Evolutionary conservation across 2,113 vertebrate species (phyloP), one percentile per base, ranked within the genome.

Genomic region (Peromyscus polionotus): DNA sequence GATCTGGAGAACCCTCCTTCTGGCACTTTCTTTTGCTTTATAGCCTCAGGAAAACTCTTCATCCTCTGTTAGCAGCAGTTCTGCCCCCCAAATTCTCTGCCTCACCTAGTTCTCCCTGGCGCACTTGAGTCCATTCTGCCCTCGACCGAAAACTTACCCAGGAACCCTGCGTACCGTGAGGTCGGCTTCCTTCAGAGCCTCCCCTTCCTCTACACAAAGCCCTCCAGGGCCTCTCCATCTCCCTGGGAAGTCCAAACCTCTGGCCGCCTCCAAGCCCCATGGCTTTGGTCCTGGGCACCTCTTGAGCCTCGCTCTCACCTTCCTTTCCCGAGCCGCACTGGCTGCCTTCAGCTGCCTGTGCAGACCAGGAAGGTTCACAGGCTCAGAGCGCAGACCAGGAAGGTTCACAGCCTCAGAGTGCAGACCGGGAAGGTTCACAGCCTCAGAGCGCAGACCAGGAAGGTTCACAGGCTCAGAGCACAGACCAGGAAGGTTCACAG

Each of bases 1-100:
- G 96, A 73, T 54, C 83, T 93, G 65, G 81, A 92, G 28, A 94
- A 54, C 81, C n/a, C 8, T 96, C 70, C 91, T 93, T 87, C 90
- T 96, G 81, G 57, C 48, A 85, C 79, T 77, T 93, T 94, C 54
- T 57, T 92, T 95, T 54, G 8, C 88, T 93, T 86, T 91, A 72
- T 80, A 39, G 48, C 31, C 85, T 90, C 84, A 93, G 94, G 59
- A 76, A 97, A 90, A 72, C 22, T 93, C 67, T 68, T 92, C 76
- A 90, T 20, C 80, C 26, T 88, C 92, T 96, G 39, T 94, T 70
- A 67, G 54, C 76, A 97, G 79, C 16, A 86, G 17, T 95, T 95
- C 61, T 51, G 11, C 36, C 51, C 91, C 54, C 70, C 12, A 17
- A 75, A 89, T 90, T 95, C 77, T 91, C 63, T 81, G 17, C 88